Evolutionary conservation across 2,113 vertebrate genomes (phyloP).

Genomic region (Amblyopsis rosae): DNA sequence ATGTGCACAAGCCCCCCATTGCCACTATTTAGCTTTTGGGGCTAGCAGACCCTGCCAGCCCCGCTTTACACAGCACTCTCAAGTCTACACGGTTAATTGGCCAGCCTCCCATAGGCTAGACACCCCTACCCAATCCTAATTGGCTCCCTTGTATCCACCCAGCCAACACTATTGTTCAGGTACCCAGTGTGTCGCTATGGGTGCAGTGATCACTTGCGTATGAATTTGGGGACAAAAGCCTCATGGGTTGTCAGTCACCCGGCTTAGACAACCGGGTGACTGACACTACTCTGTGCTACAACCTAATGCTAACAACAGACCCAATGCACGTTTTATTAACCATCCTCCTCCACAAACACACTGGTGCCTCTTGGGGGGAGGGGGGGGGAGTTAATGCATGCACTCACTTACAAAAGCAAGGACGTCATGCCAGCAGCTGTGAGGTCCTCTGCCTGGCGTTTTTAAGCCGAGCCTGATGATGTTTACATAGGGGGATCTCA

Average conservation of each 20-base stretch:
- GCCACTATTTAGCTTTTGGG: conserved; percentile 44
- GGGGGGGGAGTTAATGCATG: conserved; percentile 42
- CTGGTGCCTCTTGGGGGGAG: conserved; percentile 24
- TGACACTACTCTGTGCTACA: conserved; percentile 29
- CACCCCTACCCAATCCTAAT: conserved; percentile 68
- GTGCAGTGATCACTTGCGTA: conserved; percentile 55
- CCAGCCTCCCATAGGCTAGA: conserved; percentile 69
- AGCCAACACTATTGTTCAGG: conserved; percentile 72
- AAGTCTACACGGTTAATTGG: conserved; percentile 77
- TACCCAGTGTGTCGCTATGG: conserved; percentile 69
- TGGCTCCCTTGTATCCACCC: conserved; percentile 69
- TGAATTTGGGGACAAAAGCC: conserved; percentile 65
- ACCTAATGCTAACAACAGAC: conserved; percentile 43
- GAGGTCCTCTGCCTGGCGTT: conserved; percentile 30
- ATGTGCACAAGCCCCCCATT: conserved; percentile 39
- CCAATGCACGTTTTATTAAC: conserved; percentile 28
- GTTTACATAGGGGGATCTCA: conserved; percentile 49
- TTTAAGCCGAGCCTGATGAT: conserved; percentile 50
- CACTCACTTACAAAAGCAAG: conserved; percentile 36
- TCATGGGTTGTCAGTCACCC: conserved; percentile 43
- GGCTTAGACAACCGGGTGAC: conserved; percentile 2
- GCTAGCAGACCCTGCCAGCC: conserved; percentile 52
- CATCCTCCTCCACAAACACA: conserved; percentile 21
- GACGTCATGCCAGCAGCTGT: conserved; percentile 39
- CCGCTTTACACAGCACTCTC: conserved; percentile 49